Evolutionary conservation across 1,140 invertebrate species (phyloP), one percentile per base, ranked within the genome.

Genomic region (Paraescarpia echinospica): DNA sequence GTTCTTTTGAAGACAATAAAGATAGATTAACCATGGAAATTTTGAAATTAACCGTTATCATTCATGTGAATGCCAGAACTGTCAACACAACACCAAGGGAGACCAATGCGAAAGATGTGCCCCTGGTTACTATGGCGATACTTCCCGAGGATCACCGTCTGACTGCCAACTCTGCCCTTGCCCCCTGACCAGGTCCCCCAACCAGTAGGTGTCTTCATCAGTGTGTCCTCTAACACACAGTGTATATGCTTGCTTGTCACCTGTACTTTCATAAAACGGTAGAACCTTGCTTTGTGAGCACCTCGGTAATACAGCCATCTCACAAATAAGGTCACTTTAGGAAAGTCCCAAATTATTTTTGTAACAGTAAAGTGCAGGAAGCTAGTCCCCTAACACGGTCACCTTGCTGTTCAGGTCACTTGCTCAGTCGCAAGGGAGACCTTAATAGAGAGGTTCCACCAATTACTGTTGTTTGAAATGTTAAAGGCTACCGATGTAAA

Each of bases 91-190:
- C 91, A 91, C 93, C 22, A 89, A 89, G 34, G 93, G 93, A n/a
- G 59, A 92, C 33, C 14, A 98, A 96, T 98, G 98, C 96, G 98
- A 99, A 93, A 97, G 97, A 93, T 99, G 99, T 95, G 96, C 95
- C 93, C 95, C 95, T 93, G 96, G 96, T 92, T 97, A 95, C 95
- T 97, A 96, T 95, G 95, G 99, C 18, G 98, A 99, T 97, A 99
- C 99, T 5, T 96, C 98, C 51, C 96, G 98, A 89, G 98, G 98
- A 90, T 97, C 98, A 31, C 98, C 98, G 94, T 98, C 99, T 94
- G 97, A 98, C 34, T 99, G 99, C 96, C 97, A 98, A 94, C 97
- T 98, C 77, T 99, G 99, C 96, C 93, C 93, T 35, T 93, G 93
- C 77, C 41, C 27, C 27, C 27, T 14, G 34, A 33, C 91, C 31